phyloP scores from a whole-genome alignment of 2,797 vertebrate species.

The Calcarius lapponicus region DNA sequence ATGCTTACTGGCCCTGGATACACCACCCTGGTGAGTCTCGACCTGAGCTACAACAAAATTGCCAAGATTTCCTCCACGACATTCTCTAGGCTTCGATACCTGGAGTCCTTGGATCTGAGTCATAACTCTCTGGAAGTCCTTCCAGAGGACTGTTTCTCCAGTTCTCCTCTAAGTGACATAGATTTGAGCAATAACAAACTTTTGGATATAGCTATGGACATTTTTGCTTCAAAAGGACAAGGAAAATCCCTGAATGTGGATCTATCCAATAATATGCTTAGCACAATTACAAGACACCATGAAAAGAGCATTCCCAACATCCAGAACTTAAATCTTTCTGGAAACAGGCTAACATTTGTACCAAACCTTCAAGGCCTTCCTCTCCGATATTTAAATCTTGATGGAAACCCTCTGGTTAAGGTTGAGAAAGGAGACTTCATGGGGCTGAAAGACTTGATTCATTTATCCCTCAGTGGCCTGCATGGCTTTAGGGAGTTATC shows the following conservation, averaged over 20 bases:
- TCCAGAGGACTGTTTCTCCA: conserved; percentile 82
- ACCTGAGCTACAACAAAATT: conserved; percentile 91
- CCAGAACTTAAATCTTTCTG: conserved; percentile 88
- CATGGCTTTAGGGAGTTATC: conserved; percentile 76
- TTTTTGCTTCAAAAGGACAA: conserved; percentile 84
- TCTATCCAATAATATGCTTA: conserved; percentile 87
- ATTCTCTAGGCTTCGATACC: conserved; percentile 91
- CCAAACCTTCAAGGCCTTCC: conserved; percentile 84
- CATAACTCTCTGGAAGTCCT: conserved; percentile 87
- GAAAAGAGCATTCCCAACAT: conserved; percentile 76
- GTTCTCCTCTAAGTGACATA: conserved; percentile 87
- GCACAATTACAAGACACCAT: conserved; percentile 62
- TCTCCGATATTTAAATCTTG: conserved; percentile 89
- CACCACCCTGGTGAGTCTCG: conserved; percentile 90
- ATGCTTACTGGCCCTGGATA: conserved; percentile 93
- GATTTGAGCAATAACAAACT: conserved; percentile 93
- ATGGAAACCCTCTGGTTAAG: conserved; percentile 83
- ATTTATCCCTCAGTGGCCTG: conserved; percentile 87
- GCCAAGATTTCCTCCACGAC: conserved; percentile 82
- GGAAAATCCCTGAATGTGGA: conserved; percentile 86
- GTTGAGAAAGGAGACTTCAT: conserved; percentile 81
- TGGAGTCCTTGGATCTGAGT: conserved; percentile 94
- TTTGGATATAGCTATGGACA: conserved; percentile 79
- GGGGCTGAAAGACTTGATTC: conserved; percentile 84
- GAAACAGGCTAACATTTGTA: conserved; percentile 80